A percentile compares a stretch with the other conserved stretches of the same genome.
phyloP scores from a whole-genome alignment of 2,888 invertebrate species.

The Limnephilus lunatus region DNA sequence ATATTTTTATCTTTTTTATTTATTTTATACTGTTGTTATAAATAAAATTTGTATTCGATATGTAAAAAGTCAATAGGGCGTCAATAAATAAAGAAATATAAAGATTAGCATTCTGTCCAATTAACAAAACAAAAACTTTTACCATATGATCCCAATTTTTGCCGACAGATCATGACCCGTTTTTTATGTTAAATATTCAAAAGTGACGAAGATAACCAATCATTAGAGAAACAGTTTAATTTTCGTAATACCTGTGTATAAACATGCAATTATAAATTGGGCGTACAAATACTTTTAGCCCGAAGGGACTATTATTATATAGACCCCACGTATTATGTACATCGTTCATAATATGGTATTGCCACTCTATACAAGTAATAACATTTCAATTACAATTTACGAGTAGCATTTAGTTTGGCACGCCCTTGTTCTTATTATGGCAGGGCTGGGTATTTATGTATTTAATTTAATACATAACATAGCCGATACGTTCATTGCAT shows the following conservation, averaged over 20 bases:
- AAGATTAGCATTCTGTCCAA: too few relatives aligned
- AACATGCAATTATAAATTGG: neutral
- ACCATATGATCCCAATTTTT: too few relatives aligned
- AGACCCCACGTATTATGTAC: neutral
- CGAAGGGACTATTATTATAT: neutral
- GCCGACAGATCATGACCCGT: neutral
- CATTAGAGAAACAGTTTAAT: neutral
- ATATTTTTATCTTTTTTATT: too few relatives aligned
- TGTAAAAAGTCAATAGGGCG: too few relatives aligned
- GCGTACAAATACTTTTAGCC: neutral
- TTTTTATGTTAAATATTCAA: neutral
- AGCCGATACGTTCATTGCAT: neutral
- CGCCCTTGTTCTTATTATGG: constrained; percentile 33
- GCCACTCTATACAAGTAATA: neutral
- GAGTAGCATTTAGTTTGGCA: neutral
- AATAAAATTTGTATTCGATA: too few relatives aligned
- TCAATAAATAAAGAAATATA: too few relatives aligned
- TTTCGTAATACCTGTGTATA: neutral
- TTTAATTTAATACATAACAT: neutral
- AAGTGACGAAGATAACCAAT: neutral
- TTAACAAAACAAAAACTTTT: too few relatives aligned
- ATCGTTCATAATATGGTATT: neutral
- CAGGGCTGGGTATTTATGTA: neutral
- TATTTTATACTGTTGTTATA: too few relatives aligned
- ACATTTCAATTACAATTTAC: neutral